Evolutionary conservation across 1,140 invertebrate genomes (phyloP).

Genomic region (Drosophila nigrodunni): DNA sequence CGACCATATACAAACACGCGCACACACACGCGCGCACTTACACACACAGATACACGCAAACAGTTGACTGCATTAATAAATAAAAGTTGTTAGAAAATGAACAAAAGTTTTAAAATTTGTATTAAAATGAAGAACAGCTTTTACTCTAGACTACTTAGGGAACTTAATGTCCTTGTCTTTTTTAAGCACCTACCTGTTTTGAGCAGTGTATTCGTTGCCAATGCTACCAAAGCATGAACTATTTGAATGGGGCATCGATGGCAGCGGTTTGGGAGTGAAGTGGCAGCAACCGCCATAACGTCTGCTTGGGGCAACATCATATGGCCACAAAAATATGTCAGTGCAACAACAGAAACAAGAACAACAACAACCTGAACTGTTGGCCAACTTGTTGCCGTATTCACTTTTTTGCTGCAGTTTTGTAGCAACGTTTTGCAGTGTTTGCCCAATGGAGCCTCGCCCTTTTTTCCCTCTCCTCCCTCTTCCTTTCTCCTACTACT

Average conservation of each 20-base stretch:
- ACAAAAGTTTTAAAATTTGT: too few relatives aligned
- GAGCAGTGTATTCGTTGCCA: too few relatives aligned
- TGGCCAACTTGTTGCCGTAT: conserved; percentile 45
- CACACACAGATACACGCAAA: neutral
- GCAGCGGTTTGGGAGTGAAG: neutral
- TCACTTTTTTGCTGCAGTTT: conserved; percentile 26
- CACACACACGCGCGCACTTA: neutral
- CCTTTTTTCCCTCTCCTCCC: neutral
- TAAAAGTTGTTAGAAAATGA: too few relatives aligned
- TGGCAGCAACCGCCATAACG: conserved; percentile 6
- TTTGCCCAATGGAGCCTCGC: conserved; percentile 9
- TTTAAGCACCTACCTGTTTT: too few relatives aligned
- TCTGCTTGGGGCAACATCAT: conserved; percentile 17
- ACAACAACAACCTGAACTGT: conserved; percentile 2
- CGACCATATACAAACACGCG: neutral
- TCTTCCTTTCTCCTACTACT: too few relatives aligned
- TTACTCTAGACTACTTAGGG: too few relatives aligned
- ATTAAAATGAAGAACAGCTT: too few relatives aligned
- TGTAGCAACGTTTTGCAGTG: conserved; percentile 19
- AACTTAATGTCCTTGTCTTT: too few relatives aligned
- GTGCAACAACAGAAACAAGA: neutral
- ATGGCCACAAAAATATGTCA: conserved; percentile 44
- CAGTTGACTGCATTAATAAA: too few relatives aligned
- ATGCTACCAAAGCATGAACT: conserved; percentile 38
- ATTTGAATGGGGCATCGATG: neutral